Conservation (phyloP, 2,113 vertebrate genomes). For the Mobula hypostoma region DNA sequence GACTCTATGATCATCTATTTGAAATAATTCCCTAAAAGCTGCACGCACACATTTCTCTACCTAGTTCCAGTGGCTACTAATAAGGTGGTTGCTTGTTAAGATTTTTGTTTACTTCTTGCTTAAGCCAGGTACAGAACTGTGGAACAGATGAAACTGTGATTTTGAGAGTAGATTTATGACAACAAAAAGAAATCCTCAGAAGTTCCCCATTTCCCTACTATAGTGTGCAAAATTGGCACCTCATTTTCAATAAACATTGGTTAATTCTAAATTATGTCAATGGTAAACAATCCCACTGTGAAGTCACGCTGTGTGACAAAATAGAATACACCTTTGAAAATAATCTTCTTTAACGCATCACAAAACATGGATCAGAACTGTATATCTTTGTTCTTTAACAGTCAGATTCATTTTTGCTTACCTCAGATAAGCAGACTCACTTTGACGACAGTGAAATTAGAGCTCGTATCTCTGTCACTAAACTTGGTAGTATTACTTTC, state of each 20-base stretch:
- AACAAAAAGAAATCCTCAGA: neutral
- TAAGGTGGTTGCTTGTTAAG: neutral
- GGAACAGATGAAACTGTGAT: neutral
- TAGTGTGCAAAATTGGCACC: neutral
- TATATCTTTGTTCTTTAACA: constrained; percentile 4
- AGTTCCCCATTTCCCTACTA: neutral
- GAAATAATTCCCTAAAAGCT: neutral
- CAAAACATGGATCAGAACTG: neutral
- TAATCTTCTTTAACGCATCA: constrained; percentile 1
- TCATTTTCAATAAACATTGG: neutral
- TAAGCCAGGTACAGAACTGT: neutral
- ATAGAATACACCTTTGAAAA: constrained; percentile 39
- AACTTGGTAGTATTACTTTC: neutral
- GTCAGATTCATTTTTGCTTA: neutral
- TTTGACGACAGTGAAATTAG: neutral
- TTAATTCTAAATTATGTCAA: neutral
- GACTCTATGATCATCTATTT: neutral
- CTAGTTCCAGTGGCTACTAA: neutral
- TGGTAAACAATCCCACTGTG: neutral
- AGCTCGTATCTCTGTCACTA: neutral
- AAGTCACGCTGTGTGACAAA: neutral
- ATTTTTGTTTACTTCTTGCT: neutral
- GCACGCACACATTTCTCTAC: neutral
- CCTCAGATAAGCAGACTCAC: neutral
- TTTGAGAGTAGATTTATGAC: neutral